A percentile compares a stretch with the other conserved stretches of the same genome.
These are phyloP conservation scores for Drosophila athabasca DNA, from an alignment of 1,140 invertebrate species.

Conservation along the genomic window DNA sequence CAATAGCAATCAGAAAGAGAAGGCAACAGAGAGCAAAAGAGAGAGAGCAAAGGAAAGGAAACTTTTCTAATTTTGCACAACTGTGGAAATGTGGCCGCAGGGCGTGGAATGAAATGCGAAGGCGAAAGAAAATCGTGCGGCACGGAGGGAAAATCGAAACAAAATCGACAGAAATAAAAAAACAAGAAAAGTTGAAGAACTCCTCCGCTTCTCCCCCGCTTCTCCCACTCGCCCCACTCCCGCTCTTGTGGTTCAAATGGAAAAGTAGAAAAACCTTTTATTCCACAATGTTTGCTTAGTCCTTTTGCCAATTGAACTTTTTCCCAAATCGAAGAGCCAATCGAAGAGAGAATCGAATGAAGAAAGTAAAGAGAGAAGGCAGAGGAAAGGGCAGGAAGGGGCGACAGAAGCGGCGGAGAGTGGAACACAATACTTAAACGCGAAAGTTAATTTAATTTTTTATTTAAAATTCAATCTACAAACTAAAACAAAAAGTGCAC, in stretches of 20 bases:
- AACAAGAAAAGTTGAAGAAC: slow-evolving; percentile 38
- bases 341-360: slow-evolving; percentile 16
- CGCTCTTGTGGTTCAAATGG: slow-evolving; percentile 33
- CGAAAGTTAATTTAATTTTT: slow-evolving; percentile 77
- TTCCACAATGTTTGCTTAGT: slow-evolving; percentile 81
- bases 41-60: slow-evolving; percentile 30
- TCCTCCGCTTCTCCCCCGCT: not conserved
- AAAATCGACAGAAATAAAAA: slow-evolving; percentile 45
- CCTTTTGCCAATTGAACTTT: slow-evolving; percentile 80
- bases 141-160: slow-evolving; percentile 52
- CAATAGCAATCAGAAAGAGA: slow-evolving; percentile 39
- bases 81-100: slow-evolving; percentile 52
- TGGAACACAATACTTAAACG: slow-evolving; percentile 74
- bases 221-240: not conserved
- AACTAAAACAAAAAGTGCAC: slow-evolving; percentile 80
- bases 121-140: slow-evolving; percentile 38
- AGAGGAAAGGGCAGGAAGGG: not conserved
- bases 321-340: slow-evolving; percentile 37
- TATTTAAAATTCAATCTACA: slow-evolving; percentile 83
- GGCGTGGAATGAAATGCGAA: slow-evolving; percentile 49
- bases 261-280: slow-evolving; percentile 83
- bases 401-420: not conserved
- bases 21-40: not conserved
- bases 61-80: slow-evolving; percentile 78
- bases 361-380: too few species aligned